Evolutionary conservation across 2,113 vertebrate species (phyloP).

Genomic region (Guaruba guarouba): DNA sequence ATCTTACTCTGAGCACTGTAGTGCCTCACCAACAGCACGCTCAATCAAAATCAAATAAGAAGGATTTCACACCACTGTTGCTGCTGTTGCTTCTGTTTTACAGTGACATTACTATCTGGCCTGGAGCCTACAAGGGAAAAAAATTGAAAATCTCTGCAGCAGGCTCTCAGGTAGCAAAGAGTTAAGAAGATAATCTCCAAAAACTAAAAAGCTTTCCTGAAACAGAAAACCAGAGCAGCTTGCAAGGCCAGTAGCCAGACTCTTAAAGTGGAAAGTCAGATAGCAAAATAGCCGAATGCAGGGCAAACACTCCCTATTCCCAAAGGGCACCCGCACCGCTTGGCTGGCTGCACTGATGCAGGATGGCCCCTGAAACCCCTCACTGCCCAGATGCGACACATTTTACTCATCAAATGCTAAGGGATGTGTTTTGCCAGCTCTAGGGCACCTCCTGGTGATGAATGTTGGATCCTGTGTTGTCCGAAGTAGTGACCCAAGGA

Average conservation of each 20-base stretch:
- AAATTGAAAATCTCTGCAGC: neutral
- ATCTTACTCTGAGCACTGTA: neutral
- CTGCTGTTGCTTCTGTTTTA: neutral
- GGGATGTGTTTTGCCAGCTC: neutral
- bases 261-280: neutral
- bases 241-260: neutral
- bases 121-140: neutral
- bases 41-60: conserved; percentile 5
- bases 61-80: neutral
- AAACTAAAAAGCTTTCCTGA: neutral
- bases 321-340: neutral
- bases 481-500: fast-evolving
- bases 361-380: neutral
- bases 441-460: neutral
- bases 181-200: neutral
- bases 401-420: no score
- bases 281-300: neutral
- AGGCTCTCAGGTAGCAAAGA: neutral
- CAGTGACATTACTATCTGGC: neutral
- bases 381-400: fast-evolving
- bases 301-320: neutral
- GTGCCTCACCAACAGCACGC: neutral
- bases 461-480: neutral
- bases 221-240: neutral
- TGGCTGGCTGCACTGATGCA: neutral